Evolutionary conservation across 2,888 invertebrate species (phyloP), one percentile per base, ranked within the genome.

Genomic region (Scrobipalpa costella): DNA sequence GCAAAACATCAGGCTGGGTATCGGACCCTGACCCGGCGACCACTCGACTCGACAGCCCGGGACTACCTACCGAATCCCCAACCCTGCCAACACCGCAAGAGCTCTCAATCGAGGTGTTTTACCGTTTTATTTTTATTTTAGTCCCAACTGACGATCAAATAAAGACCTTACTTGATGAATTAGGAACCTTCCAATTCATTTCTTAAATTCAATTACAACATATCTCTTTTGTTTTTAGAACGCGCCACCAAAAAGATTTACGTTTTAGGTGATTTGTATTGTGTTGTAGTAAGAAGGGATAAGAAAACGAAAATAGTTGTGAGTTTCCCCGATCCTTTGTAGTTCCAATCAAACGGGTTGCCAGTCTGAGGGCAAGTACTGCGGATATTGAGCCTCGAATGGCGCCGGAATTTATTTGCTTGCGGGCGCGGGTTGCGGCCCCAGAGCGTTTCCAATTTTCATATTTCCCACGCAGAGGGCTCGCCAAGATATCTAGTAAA

Each of bases 391-490:
- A 76, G 79, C 76, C 74, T 78, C 73, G 86, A 88, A 87, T 86
- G 84, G 81, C 83, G 79, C 71, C 71, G 78, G 81, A 84, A 88
- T 88, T 86, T 88, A 88, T 88, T 81, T 79, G 80, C 73, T 79
- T 40, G 76, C 76, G 76, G 77, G 80, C 81, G 79, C 80, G 79
- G 44, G 44, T 15, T 44, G 44, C 44, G 44, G 44, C n/a, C 44
- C 44, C 44, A n/a, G 76, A 72, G 73, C 74, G 77, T 86, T 87
- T 86, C 88, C 90, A 89, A 89, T 90, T 89, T 89, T 88, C 89
- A 86, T 89, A 90, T 89, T 88, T 89, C 84, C 80, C 82, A 78
- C 81, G 80, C 73, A 75, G 80, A 78, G 79, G 72, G 73, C 74
- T 71, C 74, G 72, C 69, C 71, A 65, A 71, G 71, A 76, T 77